Evolutionary conservation across 2,113 vertebrate genomes (phyloP), one percentile per base, ranked within the genome.

Genomic region (Marmota flaviventris): DNA sequence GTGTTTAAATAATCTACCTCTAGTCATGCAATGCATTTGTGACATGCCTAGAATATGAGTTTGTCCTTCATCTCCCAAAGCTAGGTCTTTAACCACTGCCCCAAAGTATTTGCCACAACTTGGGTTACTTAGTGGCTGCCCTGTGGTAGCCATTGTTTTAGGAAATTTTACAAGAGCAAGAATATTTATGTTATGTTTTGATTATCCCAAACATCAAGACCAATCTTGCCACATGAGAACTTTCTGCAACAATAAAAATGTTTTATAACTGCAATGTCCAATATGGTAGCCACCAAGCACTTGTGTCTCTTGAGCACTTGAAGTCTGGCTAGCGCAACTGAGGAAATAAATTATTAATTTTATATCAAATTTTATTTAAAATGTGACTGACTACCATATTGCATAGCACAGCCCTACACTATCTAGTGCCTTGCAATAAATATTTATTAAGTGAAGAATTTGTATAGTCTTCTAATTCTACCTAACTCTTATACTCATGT

Each of bases 311-410:
- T n/a, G 25, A 85, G 24, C 17, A 29, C 11, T 42, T 75, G 45
- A 89, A 91, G 83, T 65, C 14, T 65, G 25, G 63, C 69, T 53
- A 11, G 4, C 22, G 14, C 27, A 56, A 69, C 5, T n/a, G 53
- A 88, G 34, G 61, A 73, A 72, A 70, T 63, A 6, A 88, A 73
- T 58, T 63, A 78, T 25, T 69, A 61, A 10, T 85, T 86, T 93
- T 94, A 34, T 76, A 92, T 96, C 93, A 73, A 78, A 53, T 77
- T n/a, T 51, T 65, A 69, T 69, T 96, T 77, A 84, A 85, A 37
- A 37, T 85, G 48, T 94, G 63, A 95, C 53, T 53, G 83, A 72
- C 56, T n/a, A 25, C 8, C 1, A 2, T n/a, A 53, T 5, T 78
- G 27, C 39, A 65, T 17, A 39, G n/a, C 7, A 67, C 12, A 61